These are phyloP conservation scores for Cottoperca gobio DNA, from an alignment of 2,797 vertebrate species.

Conservation along the genomic window DNA sequence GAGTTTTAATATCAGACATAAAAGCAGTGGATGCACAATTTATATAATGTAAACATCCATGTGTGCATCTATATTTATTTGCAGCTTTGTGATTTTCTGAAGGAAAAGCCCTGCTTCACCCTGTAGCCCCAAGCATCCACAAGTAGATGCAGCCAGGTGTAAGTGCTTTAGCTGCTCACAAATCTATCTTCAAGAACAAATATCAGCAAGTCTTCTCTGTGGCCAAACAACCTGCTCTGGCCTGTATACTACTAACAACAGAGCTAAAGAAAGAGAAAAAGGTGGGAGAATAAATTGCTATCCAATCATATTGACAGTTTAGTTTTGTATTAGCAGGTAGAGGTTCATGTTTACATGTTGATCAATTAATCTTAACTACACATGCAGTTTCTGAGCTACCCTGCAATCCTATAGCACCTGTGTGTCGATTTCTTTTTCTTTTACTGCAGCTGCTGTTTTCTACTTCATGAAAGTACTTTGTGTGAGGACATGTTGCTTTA, in stretches of 20 bases:
- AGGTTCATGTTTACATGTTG: neutral
- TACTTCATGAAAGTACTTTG: neutral
- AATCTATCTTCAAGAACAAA: conserved; percentile 67
- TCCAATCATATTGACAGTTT: neutral
- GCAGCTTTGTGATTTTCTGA: conserved; percentile 55
- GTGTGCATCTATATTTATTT: neutral
- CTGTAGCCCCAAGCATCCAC: conserved; percentile 18
- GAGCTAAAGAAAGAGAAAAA: conserved; percentile 10
- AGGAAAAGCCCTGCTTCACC: conserved; percentile 16
- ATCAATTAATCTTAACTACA: neutral
- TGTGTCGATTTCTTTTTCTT: no score
- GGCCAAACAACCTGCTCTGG: conserved; percentile 36
- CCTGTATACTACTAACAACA: conserved; percentile 38
- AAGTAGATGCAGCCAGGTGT: conserved; percentile 47
- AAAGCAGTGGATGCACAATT: neutral
- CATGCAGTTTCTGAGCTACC: neutral
- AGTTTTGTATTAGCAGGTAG: neutral
- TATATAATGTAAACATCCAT: neutral
- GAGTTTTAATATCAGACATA: neutral
- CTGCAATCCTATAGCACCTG: neutral
- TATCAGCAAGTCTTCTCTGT: conserved; percentile 63
- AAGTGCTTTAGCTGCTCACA: conserved; percentile 31
- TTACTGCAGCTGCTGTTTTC: neutral
- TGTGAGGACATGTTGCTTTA: neutral
- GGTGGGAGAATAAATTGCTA: neutral